These are phyloP conservation scores for Archips crataeganus DNA, from an alignment of 2,888 invertebrate genomes.

Conservation along the genomic window DNA sequence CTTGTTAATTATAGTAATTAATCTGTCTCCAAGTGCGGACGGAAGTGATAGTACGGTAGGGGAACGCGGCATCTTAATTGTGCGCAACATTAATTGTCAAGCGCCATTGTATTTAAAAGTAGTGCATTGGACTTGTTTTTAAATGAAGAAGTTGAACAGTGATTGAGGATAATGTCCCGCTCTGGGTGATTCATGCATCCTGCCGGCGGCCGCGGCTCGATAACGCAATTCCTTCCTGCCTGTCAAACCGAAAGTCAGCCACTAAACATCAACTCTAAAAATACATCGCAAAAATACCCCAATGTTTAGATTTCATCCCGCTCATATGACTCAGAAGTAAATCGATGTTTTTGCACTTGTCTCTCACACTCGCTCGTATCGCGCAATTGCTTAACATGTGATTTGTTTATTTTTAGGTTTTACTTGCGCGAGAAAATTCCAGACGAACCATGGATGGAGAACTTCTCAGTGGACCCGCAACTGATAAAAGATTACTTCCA, in stretches of 20 bases:
- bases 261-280: conserved; percentile 67
- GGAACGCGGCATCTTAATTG: conserved; percentile 32
- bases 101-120: conserved; percentile 48
- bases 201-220: conserved; percentile 68
- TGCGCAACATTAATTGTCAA: conserved; percentile 50
- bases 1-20: conserved; percentile 44
- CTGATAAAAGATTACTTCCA: conserved; percentile 96
- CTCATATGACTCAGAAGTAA: conserved; percentile 75
- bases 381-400: conserved; percentile 20
- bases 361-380: conserved; percentile 17
- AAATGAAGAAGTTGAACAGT: conserved; percentile 65
- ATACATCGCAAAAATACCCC: conserved; percentile 54
- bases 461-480: conserved; percentile 95
- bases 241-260: conserved; percentile 73
- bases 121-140: conserved; percentile 50
- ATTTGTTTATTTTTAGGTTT: conserved; percentile 86
- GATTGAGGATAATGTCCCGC: conserved; percentile 75
- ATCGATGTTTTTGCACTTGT: conserved; percentile 49
- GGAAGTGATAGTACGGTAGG: background rate
- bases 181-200: conserved; percentile 80
- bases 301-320: conserved; percentile 61
- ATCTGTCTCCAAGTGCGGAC: conserved; percentile 34
- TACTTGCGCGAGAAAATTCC: conserved; percentile 94
- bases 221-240: conserved; percentile 82
- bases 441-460: conserved; percentile 94